Percentiles rank a stretch among this genome's conserved stretches.
Evolutionary conservation across 2,113 vertebrate genomes (phyloP).

Genomic region (Corydoras maculifer): DNA sequence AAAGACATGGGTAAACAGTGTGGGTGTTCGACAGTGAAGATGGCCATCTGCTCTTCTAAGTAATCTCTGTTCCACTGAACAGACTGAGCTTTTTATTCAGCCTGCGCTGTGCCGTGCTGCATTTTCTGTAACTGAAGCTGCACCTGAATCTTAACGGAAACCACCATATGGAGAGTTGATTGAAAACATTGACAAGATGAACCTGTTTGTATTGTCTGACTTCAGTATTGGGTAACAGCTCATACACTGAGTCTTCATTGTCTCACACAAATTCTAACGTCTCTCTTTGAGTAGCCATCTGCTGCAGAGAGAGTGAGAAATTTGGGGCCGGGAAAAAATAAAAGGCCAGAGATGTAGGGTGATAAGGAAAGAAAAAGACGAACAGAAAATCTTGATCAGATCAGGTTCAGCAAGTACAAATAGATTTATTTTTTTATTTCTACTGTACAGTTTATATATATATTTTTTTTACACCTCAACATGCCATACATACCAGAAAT

Average conservation of each 20-base stretch:
- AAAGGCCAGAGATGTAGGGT: not conserved
- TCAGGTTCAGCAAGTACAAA: not conserved
- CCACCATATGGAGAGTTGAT: conserved; percentile 12
- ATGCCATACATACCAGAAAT: no score
- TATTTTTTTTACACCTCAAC: no score
- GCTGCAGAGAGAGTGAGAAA: not conserved
- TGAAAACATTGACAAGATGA: not conserved
- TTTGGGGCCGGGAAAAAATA: not conserved
- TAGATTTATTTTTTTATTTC: not conserved
- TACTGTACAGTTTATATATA: not conserved
- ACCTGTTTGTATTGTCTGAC: conserved; percentile 7
- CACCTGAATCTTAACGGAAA: not conserved
- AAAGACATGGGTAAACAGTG: not conserved
- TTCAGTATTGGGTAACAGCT: conserved; percentile 15
- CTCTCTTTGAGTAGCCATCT: conserved; percentile 27
- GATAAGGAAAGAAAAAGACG: not conserved
- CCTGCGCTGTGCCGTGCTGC: not conserved
- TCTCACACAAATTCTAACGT: not conserved
- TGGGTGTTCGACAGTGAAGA: not conserved
- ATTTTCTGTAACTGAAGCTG: not conserved
- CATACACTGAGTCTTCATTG: conserved; percentile 8
- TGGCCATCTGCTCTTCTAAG: not conserved
- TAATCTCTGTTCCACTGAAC: conserved; percentile 2
- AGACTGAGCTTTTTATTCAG: not conserved
- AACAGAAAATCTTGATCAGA: not conserved